Evolutionary conservation across 2,113 vertebrate genomes (phyloP).

Genomic region (Zootoca vivipara): DNA sequence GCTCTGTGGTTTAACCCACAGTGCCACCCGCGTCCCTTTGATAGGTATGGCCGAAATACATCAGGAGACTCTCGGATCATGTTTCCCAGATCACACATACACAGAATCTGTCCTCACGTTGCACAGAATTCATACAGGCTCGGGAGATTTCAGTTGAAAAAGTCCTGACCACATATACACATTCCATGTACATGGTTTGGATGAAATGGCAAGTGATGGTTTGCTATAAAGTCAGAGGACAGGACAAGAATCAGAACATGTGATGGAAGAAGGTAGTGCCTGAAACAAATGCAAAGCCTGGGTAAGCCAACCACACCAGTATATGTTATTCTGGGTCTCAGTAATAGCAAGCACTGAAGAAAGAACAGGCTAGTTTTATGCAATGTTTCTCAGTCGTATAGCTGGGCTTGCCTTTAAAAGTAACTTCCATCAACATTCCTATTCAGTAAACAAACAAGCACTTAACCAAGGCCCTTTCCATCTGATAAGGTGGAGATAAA

Average conservation of each 20-base stretch:
- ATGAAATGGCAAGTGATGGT: not conserved
- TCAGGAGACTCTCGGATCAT: not conserved
- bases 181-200: not conserved
- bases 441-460: not conserved
- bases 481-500: constrained; percentile 26
- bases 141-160: not conserved
- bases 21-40: too few relatives aligned
- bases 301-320: not conserved
- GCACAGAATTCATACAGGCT: not conserved
- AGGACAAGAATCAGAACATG: not conserved
- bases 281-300: not conserved
- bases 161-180: not conserved
- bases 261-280: not conserved
- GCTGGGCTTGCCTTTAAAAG: not conserved
- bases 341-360: not conserved
- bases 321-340: not conserved
- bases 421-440: constrained; percentile 7
- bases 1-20: too few relatives aligned
- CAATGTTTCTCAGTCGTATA: not conserved
- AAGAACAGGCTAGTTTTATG: not conserved
- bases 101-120: not conserved
- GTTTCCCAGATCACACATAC: not conserved
- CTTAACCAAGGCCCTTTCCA: constrained; percentile 21
- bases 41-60: too few relatives aligned
- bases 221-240: not conserved